Conservation (phyloP, 2,888 invertebrate species). For the Scaeva pyrastri region DNA sequence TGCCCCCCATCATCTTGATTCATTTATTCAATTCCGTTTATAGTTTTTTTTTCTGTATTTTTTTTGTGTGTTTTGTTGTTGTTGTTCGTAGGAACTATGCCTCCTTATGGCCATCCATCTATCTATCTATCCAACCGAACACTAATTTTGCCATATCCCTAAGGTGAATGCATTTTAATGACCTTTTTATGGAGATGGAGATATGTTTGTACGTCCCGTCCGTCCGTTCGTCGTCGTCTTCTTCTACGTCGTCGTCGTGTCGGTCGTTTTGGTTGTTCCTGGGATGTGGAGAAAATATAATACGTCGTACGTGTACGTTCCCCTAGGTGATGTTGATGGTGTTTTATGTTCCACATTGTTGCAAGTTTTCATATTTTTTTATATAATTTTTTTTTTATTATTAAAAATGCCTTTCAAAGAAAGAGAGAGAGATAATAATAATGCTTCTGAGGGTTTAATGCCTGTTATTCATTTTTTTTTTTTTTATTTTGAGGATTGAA, state of each 20-base stretch:
- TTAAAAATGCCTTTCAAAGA: constrained; percentile 62
- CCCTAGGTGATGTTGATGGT: constrained; percentile 69
- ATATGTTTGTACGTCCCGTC: background rate
- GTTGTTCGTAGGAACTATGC: constrained; percentile 1
- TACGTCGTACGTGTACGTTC: constrained; percentile 29
- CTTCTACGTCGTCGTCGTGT: background rate
- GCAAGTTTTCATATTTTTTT: constrained; percentile 51
- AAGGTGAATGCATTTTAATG: constrained; percentile 76
- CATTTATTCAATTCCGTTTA: constrained; percentile 70
- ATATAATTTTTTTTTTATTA: constrained; percentile 44
- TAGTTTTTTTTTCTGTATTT: background rate
- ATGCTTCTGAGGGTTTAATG: constrained; percentile 70
- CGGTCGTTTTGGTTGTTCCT: background rate
- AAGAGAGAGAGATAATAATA: constrained; percentile 57
- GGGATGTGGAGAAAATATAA: constrained; percentile 17
- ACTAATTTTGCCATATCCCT: constrained; percentile 74
- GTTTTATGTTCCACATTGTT: constrained; percentile 76
- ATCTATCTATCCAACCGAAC: constrained; percentile 61
- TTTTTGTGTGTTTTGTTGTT: background rate
- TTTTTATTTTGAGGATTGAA: constrained; percentile 64
- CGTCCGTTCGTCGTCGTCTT: too few relatives aligned
- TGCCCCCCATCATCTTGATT: constrained; percentile 47
- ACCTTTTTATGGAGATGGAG: constrained; percentile 60
- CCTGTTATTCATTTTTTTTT: constrained; percentile 41
- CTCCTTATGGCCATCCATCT: constrained; percentile 44